Conservation (phyloP, 2,113 vertebrate species). For the Nycticorax nycticorax region DNA sequence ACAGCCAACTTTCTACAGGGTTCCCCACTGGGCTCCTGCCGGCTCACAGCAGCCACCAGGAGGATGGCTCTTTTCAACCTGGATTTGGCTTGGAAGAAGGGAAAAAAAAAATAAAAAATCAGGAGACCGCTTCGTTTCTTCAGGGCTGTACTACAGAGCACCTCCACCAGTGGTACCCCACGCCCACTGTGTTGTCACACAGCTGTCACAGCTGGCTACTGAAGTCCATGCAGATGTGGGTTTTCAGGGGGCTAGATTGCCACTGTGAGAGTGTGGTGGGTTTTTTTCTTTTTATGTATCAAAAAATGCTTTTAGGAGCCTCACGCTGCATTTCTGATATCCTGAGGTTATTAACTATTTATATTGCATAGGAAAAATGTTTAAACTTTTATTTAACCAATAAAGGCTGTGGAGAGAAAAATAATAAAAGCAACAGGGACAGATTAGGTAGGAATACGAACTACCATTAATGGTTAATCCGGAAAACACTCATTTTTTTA, state of each 20-base stretch:
- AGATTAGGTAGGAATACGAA: neutral
- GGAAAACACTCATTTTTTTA: neutral
- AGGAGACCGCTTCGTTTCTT: neutral
- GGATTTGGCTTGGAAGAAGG: slow-evolving; percentile 21
- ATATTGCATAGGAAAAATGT: slow-evolving; percentile 10
- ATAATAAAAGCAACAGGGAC: neutral
- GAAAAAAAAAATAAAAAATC: neutral
- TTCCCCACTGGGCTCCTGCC: slow-evolving; percentile 29
- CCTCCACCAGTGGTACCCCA: neutral
- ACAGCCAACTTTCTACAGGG: slow-evolving; percentile 66
- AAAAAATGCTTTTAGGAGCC: neutral
- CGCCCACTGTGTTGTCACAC: neutral
- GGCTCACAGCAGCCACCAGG: slow-evolving; percentile 19
- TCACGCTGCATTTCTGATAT: neutral
- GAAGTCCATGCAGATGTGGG: neutral
- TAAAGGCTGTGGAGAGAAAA: neutral
- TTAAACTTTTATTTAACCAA: neutral
- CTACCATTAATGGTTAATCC: neutral
- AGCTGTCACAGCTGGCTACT: neutral
- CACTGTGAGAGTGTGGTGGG: neutral
- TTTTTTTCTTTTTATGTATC: neutral
- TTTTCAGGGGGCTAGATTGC: neutral
- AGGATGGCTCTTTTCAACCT: slow-evolving; percentile 45
- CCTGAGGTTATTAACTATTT: slow-evolving; percentile 22
- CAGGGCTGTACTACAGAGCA: neutral